Percentiles rank a stretch among this genome's conserved stretches.
These are phyloP conservation scores for Patella caerulea DNA, from an alignment of 2,888 invertebrate genomes.

Conservation along the genomic window DNA sequence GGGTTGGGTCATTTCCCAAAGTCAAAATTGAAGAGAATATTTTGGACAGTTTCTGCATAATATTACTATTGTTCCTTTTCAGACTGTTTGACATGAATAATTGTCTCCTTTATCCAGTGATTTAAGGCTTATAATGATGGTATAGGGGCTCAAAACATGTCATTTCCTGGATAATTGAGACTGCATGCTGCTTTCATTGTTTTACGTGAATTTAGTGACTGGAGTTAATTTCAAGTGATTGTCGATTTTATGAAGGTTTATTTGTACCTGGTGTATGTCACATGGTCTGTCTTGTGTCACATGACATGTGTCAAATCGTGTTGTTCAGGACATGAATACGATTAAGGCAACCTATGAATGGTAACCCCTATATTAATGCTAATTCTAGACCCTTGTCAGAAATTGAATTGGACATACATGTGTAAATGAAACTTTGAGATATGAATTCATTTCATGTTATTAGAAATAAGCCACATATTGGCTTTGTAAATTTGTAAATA, in stretches of 20 bases:
- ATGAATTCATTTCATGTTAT: too few species aligned
- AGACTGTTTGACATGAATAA: neutral
- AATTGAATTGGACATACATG: too few species aligned
- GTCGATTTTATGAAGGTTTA: neutral
- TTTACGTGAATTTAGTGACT: neutral
- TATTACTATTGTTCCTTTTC: neutral
- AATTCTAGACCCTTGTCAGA: too few species aligned
- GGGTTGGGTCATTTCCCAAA: too few species aligned
- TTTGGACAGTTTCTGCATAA: neutral
- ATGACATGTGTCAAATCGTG: neutral
- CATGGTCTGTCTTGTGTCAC: constrained; percentile 3
- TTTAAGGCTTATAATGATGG: neutral
- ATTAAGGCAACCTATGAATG: too few species aligned
- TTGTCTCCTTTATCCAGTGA: neutral
- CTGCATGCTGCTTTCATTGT: constrained; percentile 6
- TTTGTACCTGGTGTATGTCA: constrained; percentile 5
- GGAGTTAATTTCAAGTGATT: neutral
- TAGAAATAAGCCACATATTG: too few species aligned
- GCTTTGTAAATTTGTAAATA: too few species aligned
- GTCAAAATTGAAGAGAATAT: too few species aligned
- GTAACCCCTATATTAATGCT: too few species aligned
- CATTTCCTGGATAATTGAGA: constrained; percentile 1
- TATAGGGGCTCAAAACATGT: neutral
- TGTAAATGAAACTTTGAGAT: too few species aligned
- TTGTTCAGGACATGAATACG: too few species aligned